Base-by-base conservation (phyloP, 64 coral and sea anemone genomes). In the Stichodactyla mertensii region DNA sequence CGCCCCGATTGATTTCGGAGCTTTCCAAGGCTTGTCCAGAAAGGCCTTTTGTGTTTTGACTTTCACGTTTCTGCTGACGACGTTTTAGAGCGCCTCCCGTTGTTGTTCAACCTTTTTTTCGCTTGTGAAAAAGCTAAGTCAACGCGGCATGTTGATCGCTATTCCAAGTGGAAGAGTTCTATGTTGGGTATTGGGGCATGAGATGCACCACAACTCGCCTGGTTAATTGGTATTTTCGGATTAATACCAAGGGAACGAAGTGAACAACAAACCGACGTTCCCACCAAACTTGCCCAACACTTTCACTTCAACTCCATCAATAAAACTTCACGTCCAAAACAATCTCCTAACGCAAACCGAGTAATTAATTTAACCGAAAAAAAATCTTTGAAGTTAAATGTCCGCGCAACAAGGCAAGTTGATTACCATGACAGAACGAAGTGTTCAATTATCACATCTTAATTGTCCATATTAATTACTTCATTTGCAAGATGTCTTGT, bases 401-500 rank as follows among this genome's bases (percentile, higher is more conserved):
- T 55, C 16, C 78, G 36, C 53, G 78, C 53, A 81, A 53, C 53
- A 53, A 7, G 6, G 78, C 16, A 19, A 81, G 78, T 81, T 81
- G 36, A 81, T 81, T 81, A 55, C 78, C 78, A 55, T 81, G 51
- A 81, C 53, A 55, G 6, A 22, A 54, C 78, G 19, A 81, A 55
- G 78, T 81, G 78, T 81, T 81, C 36, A 54, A 81, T 81, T 81
- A 81, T 28, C 78, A 81, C 78, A 81, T 20, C 53, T 81, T 55
- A 6, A 81, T 81, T 81, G 78, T 81, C 52, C 12, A 19, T 22
- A 81, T 52, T 81, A 81, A 81, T 81, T 81, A 81, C 51, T 81
- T 53, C 4, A 53, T 81, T 81, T 51, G 53, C 31, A 53, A 55
- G 51, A 53, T 81, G 78, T 52, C 78, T 81, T 55, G 13, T 81